Evolutionary conservation across 2,113 vertebrate species (phyloP), one percentile per base, ranked within the genome.

Genomic region (Solea solea): DNA sequence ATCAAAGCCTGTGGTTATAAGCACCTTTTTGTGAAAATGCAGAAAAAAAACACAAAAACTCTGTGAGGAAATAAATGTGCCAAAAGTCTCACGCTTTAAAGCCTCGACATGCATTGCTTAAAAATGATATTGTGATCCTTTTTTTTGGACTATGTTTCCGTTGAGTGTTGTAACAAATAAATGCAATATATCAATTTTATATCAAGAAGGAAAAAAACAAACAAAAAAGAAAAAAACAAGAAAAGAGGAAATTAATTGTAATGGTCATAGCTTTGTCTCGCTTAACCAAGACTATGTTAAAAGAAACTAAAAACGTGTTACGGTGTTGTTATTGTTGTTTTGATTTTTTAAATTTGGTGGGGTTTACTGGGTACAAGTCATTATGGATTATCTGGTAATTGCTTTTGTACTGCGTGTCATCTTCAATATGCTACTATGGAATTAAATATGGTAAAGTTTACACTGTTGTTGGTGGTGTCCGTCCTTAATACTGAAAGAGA

Each of bases 401-500:
- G 93, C 93, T 91, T 93, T 93, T 93, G 88, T 94, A 90, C 91
- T 78, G 88, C 76, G 85, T 92, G 92, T 92, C 81, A 78, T 95
- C 88, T 93, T 72, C 91, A 91, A 90, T 95, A 94, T 95, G 93
- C 91, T 93, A 90, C 45, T 79, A 85, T 91, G 91, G 90, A 95
- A 97, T 96, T 87, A 91, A 91, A 92, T 72, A 79, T 85, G 83
- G 81, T 80, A 74, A 94, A 93, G 90, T 93, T 70, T 84, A 89
- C 86, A 89, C 3, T 13, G 58, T 13, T 64, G 62, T 9, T 74
- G 67, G 64, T 21, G 78, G 44, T 15, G 34, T 76, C 57, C 50
- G 49, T 85, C 10, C 69, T 45, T 76, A 1, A 34, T 34, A 34
- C 2, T 34, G 34, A 34, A 34, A 6, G 34, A 34, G 34, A 34